Evolutionary conservation across 2,888 invertebrate species (phyloP).

Genomic region (Axea sp.): DNA sequence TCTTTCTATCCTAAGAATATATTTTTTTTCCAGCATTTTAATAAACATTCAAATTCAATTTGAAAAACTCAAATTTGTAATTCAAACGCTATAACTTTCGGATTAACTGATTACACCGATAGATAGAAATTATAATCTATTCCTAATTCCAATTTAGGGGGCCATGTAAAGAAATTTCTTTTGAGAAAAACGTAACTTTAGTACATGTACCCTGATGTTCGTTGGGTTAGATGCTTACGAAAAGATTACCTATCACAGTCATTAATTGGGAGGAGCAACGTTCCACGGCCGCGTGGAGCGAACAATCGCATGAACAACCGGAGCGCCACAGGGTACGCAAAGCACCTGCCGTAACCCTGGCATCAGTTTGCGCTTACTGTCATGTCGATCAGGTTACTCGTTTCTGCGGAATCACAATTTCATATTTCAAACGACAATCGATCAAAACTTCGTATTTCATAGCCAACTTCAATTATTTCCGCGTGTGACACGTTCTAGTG

Average conservation of each 20-base stretch:
- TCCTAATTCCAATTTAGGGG: slow-evolving; percentile 15
- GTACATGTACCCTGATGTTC: slow-evolving; percentile 43
- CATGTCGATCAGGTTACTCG: slow-evolving; percentile 51
- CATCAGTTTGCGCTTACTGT: slow-evolving; percentile 56
- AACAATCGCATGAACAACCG: slow-evolving; percentile 63
- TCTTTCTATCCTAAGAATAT: too few species aligned
- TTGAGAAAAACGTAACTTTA: slow-evolving; percentile 36
- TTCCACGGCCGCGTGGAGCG: slow-evolving; percentile 59
- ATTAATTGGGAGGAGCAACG: slow-evolving; percentile 62
- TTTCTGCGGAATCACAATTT: slow-evolving; percentile 28
- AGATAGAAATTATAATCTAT: background rate
- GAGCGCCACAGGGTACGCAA: slow-evolving; percentile 51
- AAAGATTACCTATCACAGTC: slow-evolving; percentile 45
- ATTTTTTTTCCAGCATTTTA: too few species aligned
- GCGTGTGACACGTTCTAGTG: slow-evolving; percentile 2
- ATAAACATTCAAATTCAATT: too few species aligned
- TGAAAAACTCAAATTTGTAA: too few species aligned
- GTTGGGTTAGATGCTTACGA: slow-evolving; percentile 42
- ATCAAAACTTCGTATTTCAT: too few species aligned
- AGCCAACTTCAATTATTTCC: slow-evolving; percentile 1
- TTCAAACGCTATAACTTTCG: background rate
- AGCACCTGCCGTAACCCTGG: slow-evolving; percentile 59
- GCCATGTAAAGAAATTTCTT: slow-evolving; percentile 19
- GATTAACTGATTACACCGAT: background rate
- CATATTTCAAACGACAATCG: too few species aligned